phyloP scores from a whole-genome alignment of 2,797 vertebrate species.

The Ceyx erithaca region DNA sequence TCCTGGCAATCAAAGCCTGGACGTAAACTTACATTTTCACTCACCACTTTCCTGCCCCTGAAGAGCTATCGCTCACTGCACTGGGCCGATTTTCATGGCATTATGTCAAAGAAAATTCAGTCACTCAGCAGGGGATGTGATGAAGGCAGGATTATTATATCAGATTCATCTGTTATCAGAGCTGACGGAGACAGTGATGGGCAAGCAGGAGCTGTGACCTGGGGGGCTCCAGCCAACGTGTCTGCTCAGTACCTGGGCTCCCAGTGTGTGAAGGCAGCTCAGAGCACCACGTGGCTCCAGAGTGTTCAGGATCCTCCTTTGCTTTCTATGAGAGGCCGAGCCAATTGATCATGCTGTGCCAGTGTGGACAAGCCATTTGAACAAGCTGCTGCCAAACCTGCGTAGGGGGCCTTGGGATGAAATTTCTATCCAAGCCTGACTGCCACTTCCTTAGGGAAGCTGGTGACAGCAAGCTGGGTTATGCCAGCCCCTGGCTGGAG shows the following conservation, averaged over 20 bases:
- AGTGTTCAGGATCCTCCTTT: not conserved
- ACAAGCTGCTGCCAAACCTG: not conserved
- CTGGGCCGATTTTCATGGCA: slow-evolving; percentile 57
- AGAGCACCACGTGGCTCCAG: not conserved
- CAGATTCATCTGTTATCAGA: slow-evolving; percentile 34
- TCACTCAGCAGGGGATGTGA: slow-evolving; percentile 52
- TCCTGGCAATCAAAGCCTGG: not conserved
- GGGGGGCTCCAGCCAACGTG: not conserved
- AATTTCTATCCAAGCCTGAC: not conserved
- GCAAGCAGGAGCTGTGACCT: not conserved
- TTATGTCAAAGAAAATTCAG: slow-evolving; percentile 71
- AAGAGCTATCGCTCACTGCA: slow-evolving; percentile 56
- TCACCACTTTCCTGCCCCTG: not conserved
- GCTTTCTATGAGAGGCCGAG: not conserved
- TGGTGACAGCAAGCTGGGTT: not conserved
- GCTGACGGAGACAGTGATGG: not conserved
- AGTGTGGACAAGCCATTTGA: not conserved
- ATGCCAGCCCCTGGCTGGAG: not conserved
- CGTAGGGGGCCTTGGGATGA: not conserved
- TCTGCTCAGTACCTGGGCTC: not conserved
- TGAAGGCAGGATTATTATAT: slow-evolving; percentile 63
- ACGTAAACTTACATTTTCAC: not conserved
- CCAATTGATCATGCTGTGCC: accelerated
- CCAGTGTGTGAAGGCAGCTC: not conserved
- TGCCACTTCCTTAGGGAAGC: not conserved